Conservation (phyloP, 2,113 vertebrate genomes). For the Datnioides undecimradiatus region DNA sequence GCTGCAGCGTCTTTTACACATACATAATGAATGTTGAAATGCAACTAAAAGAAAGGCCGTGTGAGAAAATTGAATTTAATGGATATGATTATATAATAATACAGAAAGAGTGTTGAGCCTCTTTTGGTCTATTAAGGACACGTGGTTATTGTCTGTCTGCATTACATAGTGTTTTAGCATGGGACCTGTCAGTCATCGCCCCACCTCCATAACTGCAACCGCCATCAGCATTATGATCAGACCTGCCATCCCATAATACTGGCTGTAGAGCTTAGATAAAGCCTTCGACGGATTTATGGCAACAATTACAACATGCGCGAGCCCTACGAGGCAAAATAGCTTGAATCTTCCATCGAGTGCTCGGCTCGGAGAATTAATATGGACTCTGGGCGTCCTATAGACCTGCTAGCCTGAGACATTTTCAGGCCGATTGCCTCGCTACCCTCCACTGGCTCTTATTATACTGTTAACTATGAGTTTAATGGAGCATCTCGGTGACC, state of each 20-base stretch:
- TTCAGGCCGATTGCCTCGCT: conserved; percentile 30
- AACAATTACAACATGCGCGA: background rate
- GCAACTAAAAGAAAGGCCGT: no score
- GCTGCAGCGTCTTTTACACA: no score
- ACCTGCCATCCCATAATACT: background rate
- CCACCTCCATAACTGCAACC: background rate
- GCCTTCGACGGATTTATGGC: conserved; percentile 19
- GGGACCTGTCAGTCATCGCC: conserved; percentile 6
- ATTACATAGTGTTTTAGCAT: no score
- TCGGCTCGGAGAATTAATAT: conserved; percentile 17
- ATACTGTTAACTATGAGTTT: conserved; percentile 36
- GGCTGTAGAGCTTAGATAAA: conserved; percentile 1
- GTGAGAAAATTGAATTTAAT: no score
- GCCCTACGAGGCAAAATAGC: background rate
- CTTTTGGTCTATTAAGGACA: no score
- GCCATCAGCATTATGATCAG: background rate
- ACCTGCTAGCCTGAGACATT: conserved; percentile 29
- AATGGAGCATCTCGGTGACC: conserved; percentile 47
- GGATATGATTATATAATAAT: no score
- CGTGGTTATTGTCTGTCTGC: background rate
- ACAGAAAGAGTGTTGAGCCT: background rate
- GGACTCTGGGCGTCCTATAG: conserved; percentile 20
- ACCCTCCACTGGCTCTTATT: conserved; percentile 31
- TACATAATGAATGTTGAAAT: background rate
- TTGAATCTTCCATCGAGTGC: background rate